Evolutionary conservation across 2,797 vertebrate species (phyloP), one percentile per base, ranked within the genome.

Genomic region (Pagetopsis macropterus): DNA sequence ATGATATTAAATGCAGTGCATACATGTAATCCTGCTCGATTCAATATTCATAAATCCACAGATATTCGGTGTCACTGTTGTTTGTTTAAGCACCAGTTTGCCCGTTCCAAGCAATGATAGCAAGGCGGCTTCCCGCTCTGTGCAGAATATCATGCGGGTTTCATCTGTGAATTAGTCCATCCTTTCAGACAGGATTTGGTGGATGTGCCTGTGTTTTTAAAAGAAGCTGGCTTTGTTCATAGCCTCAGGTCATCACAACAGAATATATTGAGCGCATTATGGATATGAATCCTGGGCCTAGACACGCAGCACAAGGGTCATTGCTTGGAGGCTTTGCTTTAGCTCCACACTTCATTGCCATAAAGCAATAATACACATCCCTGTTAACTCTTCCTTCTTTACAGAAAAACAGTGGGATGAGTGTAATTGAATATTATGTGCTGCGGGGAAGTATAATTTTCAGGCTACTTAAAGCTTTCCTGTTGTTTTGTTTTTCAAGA

Each of bases 221-320:
- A 90, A 88, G 81, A 88, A 85, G 79, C 89, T 84, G 87, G 88
- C 86, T 91, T 87, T 85, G 87, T 85, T 79, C 67, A 44, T 88
- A 87, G 94, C 94, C 94, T 54, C 85, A 70, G 91, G 94, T 94
- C 92, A 93, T 92, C 86, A 84, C 92, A 92, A 73, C 92, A 90
- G 93, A 94, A 95, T 95, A 95, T 94, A 94, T 95, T 93, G 91
- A 95, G 92, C 87, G 85, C 93, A 94, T 94, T 95, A 95, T 94
- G 93, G 93, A 95, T 95, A 95, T 94, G 93, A 95, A 94, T 94
- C 91, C 92, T 72, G 86, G 91, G 92, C 90, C 90, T 83, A 92
- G 93, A 90, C 90, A 85, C 65, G 79, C 82, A 87, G 92, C 84
- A 66, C 92, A 88, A 83, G 92, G 94, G 94, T 95, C 94, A 95